Evolutionary conservation across 2,888 invertebrate genomes (phyloP), one percentile per base, ranked within the genome.

Genomic region (Drosophila phalerata): DNA sequence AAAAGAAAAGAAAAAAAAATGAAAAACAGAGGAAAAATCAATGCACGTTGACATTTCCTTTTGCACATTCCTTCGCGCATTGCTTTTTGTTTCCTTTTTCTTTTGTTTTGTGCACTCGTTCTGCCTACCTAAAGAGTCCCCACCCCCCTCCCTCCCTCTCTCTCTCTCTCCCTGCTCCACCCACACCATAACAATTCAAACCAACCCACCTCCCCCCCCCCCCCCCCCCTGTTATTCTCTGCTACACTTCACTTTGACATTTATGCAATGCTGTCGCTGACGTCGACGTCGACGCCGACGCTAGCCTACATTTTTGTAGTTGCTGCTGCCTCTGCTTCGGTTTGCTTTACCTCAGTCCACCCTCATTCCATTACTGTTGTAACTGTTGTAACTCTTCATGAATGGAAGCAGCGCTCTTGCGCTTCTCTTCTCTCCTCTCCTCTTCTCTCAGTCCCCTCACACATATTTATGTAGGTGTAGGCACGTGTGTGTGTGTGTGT

Each of bases 201-300:
- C 45, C n/a, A 22, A 22, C 19, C 19, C 42, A 11, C 30, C 11
- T n/a, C n/a, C n/a, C n/a, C 19, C 19, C 42, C 9, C 30, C 11
- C 19, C 19, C 42, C 9, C 30, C 11, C 15, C 25, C 55, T 19
- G 25, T 48, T 71, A 22, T 32, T 42, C 38, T 10, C 40, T 48
- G 47, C 56, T 51, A 63, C 64, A 73, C 79, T 77, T 71, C 80
- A 77, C 77, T 80, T 71, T 79, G 77, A 80, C 81, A 80, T 79
- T 80, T 79, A 80, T 79, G 77, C 81, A 79, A 77, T 71, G 77
- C 81, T 80, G 57, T 57, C 49, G 48, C 25, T 28, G 32, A 28
- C 49, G 66, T n/a, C 17, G 52, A 15, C 43, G 73, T 58, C 52
- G 38, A 62, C 63, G 73, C 55, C 43, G 73, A 62, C 63, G 73